Evolutionary conservation across 2,113 vertebrate genomes (phyloP), one percentile per base, ranked within the genome.

Genomic region (Hippolais icterina): DNA sequence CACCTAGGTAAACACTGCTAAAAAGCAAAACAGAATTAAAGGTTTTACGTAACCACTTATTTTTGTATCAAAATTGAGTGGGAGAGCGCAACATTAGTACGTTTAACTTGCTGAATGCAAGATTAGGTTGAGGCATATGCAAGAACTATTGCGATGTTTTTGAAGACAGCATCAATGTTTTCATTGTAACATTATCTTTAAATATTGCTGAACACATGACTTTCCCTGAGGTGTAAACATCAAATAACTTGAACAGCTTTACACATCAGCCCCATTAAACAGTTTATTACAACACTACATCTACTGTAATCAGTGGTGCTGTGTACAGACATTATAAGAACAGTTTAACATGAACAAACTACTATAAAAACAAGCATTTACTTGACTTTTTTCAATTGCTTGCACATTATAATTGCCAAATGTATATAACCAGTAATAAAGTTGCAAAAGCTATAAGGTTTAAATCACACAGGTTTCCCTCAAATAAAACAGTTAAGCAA

Each of bases 211-310:
- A 98, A 98, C 98, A 98, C 97, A 98, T 98, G 97, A 98, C 98
- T 97, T 98, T 98, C 98, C 98, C 98, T 98, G 98, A 98, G 98
- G 98, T 98, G 98, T 98, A 98, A 98, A 98, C 98, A 98, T 98
- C 97, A 98, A 98, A 98, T 97, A 98, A 98, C 96, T 98, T 98
- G 98, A 99, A 98, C 98, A 98, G 98, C 97, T 98, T 99, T 99
- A 98, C 98, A 98, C 97, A 98, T 98, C 98, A 99, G 99, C 98
- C 98, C 99, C 99, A 98, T 98, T 98, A 98, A 99, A 99, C 98
- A 99, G 98, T 99, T 99, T 99, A 99, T 99, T 99, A 99, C 99
- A 99, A 99, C 99, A 99, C 98, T 98, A 98, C 98, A 98, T 98
- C 99, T 99, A 99, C 97, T 99, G 98, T 98, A 98, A 99, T 99